These are phyloP conservation scores for Pelodytes ibericus DNA, from an alignment of 2,797 vertebrate genomes.

Conservation along the genomic window DNA sequence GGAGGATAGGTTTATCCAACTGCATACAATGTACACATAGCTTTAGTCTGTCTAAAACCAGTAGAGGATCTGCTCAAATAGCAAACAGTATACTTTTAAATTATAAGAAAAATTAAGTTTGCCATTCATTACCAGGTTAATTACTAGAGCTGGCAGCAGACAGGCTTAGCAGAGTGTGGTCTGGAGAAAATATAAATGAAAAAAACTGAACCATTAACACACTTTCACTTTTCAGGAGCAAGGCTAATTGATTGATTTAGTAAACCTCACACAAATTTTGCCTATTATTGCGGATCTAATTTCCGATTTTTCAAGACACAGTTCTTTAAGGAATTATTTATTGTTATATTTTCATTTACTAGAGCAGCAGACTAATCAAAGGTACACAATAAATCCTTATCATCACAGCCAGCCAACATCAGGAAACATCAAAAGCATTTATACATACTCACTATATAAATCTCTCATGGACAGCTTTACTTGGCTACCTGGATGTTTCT, in stretches of 20 bases:
- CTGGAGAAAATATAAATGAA: background rate
- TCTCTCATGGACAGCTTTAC: conserved; percentile 1
- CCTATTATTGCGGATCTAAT: conserved; percentile 30
- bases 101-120: too few relatives aligned
- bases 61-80: too few relatives aligned
- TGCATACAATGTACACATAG: too few relatives aligned
- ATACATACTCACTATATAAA: conserved; percentile 22
- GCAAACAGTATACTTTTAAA: too few relatives aligned
- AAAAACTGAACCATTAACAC: conserved; percentile 12
- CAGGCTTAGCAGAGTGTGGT: background rate
- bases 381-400: conserved; percentile 36
- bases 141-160: background rate
- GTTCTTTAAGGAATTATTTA: conserved; percentile 40
- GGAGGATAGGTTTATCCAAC: too few relatives aligned
- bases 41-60: too few relatives aligned
- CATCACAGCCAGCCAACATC: conserved; percentile 21
- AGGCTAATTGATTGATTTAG: conserved; percentile 36
- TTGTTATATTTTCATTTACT: conserved; percentile 38
- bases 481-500: background rate
- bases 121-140: background rate
- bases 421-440: conserved; percentile 41
- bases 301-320: conserved; percentile 33
- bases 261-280: conserved; percentile 25
- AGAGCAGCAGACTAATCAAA: conserved; percentile 28
- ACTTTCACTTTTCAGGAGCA: conserved; percentile 21